Percentiles rank a stretch among this genome's conserved stretches.
These are phyloP conservation scores for Ceratosolen fusciceps DNA, from an alignment of 1,140 invertebrate genomes.

Conservation along the genomic window DNA sequence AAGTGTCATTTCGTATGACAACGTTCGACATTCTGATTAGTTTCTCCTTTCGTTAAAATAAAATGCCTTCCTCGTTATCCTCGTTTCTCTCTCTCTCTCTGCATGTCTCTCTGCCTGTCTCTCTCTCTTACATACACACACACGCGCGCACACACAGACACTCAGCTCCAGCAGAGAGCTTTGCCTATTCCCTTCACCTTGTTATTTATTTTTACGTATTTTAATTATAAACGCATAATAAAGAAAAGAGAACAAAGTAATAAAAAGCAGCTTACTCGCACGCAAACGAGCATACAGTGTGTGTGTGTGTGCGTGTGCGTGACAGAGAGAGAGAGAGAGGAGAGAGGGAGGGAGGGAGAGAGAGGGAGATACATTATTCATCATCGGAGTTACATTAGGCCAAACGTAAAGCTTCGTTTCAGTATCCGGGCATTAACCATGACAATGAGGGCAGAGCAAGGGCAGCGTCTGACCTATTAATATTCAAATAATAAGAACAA, in stretches of 20 bases:
- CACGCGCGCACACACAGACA: too few species aligned
- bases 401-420: background rate
- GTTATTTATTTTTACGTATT: too few species aligned
- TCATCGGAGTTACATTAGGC: background rate
- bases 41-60: background rate
- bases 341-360: background rate
- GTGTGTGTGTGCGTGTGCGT: too few species aligned
- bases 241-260: background rate
- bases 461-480: background rate
- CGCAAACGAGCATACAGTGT: too few species aligned
- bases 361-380: background rate
- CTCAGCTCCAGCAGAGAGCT: too few species aligned
- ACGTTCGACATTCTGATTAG: background rate
- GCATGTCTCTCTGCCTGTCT: background rate
- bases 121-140: background rate
- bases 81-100: constrained; percentile 14
- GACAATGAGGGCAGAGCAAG: background rate
- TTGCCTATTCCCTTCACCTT: background rate
- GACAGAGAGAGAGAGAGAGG: background rate
- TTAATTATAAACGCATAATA: background rate
- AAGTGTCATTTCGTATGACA: background rate
- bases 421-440: background rate
- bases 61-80: too few species aligned
- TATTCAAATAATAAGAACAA: background rate
- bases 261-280: background rate